Evolutionary conservation across 2,113 vertebrate species (phyloP).

Genomic region (Hippolais icterina): DNA sequence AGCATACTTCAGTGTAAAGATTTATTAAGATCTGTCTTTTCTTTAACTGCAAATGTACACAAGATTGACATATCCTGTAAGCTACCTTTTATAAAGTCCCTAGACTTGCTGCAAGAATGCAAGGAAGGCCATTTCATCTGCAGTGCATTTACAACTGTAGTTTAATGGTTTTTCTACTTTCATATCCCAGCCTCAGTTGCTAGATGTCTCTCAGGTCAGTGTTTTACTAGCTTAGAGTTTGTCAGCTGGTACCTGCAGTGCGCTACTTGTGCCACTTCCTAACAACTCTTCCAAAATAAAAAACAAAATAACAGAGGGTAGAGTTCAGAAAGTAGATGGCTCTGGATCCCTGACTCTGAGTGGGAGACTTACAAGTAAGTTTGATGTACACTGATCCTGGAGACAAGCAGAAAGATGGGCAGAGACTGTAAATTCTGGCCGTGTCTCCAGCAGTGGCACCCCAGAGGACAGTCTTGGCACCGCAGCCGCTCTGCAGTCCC

Average conservation of each 20-base stretch:
- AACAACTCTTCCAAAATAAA: neutral
- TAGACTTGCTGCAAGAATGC: neutral
- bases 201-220: slow-evolving; percentile 11
- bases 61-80: slow-evolving; percentile 39
- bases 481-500: accelerated
- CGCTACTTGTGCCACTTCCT: neutral
- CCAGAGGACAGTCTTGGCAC: neutral
- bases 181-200: neutral
- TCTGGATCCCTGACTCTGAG: neutral
- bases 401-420: neutral
- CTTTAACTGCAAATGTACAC: slow-evolving; percentile 50
- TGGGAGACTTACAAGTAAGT: neutral
- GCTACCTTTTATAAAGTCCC: slow-evolving; percentile 17
- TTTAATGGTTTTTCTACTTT: slow-evolving; percentile 12
- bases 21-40: slow-evolving; percentile 38
- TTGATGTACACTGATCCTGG: neutral
- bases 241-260: neutral
- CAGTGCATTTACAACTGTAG: slow-evolving; percentile 8
- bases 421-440: neutral
- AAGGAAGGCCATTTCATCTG: slow-evolving; percentile 11
- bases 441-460: neutral
- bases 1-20: slow-evolving; percentile 19
- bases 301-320: neutral
- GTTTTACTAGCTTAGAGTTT: slow-evolving; percentile 6
- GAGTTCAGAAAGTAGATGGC: neutral